phyloP scores from a whole-genome alignment of 2,113 vertebrate genomes.

The Vulpes ferrilata region DNA sequence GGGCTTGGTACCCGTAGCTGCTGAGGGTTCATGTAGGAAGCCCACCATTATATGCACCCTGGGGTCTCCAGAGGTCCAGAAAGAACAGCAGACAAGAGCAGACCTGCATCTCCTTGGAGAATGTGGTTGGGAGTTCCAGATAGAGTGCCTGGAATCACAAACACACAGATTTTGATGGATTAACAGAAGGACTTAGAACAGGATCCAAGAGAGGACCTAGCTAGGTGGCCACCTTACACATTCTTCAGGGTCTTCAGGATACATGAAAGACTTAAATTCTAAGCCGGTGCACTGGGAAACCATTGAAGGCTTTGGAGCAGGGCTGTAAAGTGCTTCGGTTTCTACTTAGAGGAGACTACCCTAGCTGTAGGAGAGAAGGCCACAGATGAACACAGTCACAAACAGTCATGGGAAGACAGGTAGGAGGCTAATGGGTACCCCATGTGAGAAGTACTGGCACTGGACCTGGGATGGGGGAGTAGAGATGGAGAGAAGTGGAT shows the following conservation, averaged over 20 bases:
- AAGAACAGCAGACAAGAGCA: neutral
- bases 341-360: neutral
- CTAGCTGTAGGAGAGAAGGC: neutral
- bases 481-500: neutral
- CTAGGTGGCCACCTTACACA: neutral
- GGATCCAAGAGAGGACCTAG: neutral
- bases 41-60: neutral
- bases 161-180: fast-evolving
- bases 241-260: neutral
- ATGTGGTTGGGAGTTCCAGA: neutral
- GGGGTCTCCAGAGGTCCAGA: neutral
- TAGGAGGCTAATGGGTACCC: neutral
- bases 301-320: neutral
- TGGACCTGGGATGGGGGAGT: neutral
- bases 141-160: neutral
- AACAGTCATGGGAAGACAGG: neutral
- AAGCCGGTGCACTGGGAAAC: neutral
- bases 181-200: neutral
- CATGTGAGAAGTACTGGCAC: neutral
- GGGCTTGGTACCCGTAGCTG: neutral
- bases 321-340: neutral
- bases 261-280: neutral
- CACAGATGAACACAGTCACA: fast-evolving
- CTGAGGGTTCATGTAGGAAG: neutral
- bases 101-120: too few relatives aligned